Conservation (phyloP, 1,140 invertebrate species). For the Calliopsis andreniformis region DNA sequence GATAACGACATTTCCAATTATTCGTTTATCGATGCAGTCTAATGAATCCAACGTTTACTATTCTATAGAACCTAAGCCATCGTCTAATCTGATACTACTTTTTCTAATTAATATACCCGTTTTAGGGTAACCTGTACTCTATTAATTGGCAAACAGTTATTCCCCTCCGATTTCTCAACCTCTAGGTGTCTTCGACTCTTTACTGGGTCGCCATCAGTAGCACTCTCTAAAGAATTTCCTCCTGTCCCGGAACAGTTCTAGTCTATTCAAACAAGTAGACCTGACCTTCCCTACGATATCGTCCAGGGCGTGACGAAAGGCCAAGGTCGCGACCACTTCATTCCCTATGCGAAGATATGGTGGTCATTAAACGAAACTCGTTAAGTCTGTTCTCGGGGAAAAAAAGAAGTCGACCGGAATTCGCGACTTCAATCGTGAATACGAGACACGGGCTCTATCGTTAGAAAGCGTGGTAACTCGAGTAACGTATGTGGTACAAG, state of each 20-base stretch:
- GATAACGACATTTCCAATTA: slow-evolving; percentile 30
- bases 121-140: no score
- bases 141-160: no score
- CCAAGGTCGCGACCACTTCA: slow-evolving; percentile 30
- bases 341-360: background rate
- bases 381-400: background rate
- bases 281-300: slow-evolving; percentile 45
- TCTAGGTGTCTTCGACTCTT: slow-evolving; percentile 26
- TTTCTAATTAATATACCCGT: no score
- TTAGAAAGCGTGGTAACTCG: slow-evolving; percentile 67
- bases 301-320: slow-evolving; percentile 30
- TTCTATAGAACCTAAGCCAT: no score
- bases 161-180: slow-evolving; percentile 11
- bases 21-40: background rate
- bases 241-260: slow-evolving; percentile 8
- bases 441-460: slow-evolving; percentile 61
- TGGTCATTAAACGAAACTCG: background rate
- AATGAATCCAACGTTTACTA: no score
- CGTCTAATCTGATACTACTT: no score
- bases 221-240: slow-evolving; percentile 15
- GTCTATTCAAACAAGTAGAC: slow-evolving; percentile 42
- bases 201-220: slow-evolving; percentile 37
- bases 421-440: slow-evolving; percentile 49
- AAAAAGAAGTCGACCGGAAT: slow-evolving; percentile 38
- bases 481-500: slow-evolving; percentile 65